Conservation (phyloP, 2,797 vertebrate species). For the Phalloptychus januarius region DNA sequence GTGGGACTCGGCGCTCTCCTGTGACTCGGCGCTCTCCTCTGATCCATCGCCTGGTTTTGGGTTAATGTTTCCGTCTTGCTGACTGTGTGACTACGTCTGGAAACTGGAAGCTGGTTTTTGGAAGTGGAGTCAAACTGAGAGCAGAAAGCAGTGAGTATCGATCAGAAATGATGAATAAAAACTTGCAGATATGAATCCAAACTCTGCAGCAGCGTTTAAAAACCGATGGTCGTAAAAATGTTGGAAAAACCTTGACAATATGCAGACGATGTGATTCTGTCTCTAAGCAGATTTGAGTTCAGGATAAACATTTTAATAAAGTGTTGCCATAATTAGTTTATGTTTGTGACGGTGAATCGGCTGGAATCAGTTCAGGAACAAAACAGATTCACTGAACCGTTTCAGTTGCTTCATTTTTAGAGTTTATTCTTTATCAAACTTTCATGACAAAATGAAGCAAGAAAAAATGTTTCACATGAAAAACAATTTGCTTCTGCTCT, state of each 20-base stretch:
- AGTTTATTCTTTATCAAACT: neutral
- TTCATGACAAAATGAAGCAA: neutral
- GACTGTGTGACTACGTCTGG: conserved; percentile 57
- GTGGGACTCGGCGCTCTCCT: too few relatives aligned
- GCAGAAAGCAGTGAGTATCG: conserved; percentile 40
- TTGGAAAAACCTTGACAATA: neutral
- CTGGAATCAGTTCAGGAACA: conserved; percentile 10
- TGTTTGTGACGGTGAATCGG: too few relatives aligned
- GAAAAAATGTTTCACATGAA: neutral
- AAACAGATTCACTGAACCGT: neutral
- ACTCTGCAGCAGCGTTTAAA: neutral
- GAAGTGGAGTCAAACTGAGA: conserved; percentile 48
- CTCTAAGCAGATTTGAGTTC: too few relatives aligned
- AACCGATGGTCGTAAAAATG: neutral
- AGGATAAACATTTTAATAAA: too few relatives aligned
- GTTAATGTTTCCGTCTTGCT: conserved; percentile 18
- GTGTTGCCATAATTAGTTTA: too few relatives aligned
- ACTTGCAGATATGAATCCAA: neutral
- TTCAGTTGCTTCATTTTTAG: neutral
- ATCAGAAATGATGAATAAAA: too few relatives aligned
- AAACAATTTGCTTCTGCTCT: neutral
- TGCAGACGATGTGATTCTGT: conserved; percentile 4
- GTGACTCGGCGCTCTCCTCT: too few relatives aligned
- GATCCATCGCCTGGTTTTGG: neutral
- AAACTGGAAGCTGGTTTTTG: conserved; percentile 53